Percentiles rank a stretch among this genome's conserved stretches.
Evolutionary conservation across 2,888 invertebrate genomes (phyloP).

Genomic region (Gastracanthus pulcherrimus): DNA sequence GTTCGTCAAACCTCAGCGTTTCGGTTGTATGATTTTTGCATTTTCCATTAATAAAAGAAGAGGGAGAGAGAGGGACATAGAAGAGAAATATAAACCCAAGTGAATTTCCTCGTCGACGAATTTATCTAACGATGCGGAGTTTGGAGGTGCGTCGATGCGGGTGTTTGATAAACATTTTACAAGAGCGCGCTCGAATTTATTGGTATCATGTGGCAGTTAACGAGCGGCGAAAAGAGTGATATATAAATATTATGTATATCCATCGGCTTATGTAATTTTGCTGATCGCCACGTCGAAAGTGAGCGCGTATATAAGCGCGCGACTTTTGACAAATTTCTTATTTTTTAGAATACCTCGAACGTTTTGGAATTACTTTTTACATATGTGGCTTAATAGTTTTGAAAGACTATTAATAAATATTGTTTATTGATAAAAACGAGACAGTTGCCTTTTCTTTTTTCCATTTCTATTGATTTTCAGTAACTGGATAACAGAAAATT

Average conservation of each 20-base stretch:
- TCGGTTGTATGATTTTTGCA: not conserved
- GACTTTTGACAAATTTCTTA: conserved; percentile 26
- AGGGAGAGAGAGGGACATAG: not conserved
- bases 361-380: conserved; percentile 54
- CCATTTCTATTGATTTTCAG: no score
- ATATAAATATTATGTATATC: conserved; percentile 40
- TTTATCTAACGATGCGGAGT: not conserved
- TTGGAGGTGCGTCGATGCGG: not conserved
- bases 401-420: conserved; percentile 53
- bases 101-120: conserved; percentile 1
- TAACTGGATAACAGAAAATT: no score
- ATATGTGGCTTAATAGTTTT: conserved; percentile 53
- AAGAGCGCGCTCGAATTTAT: conserved; percentile 4
- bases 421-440: conserved; percentile 45
- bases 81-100: not conserved
- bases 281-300: conserved; percentile 20
- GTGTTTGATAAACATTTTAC: conserved; percentile 49
- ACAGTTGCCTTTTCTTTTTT: not conserved
- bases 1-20: no score
- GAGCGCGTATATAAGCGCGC: conserved; percentile 8
- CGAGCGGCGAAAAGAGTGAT: conserved; percentile 25
- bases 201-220: not conserved
- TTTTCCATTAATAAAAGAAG: not conserved
- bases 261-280: conserved; percentile 40
- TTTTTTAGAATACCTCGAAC: conserved; percentile 26